Base-by-base conservation (phyloP, 2,113 vertebrate genomes). In the Colossoma macropomum region DNA sequence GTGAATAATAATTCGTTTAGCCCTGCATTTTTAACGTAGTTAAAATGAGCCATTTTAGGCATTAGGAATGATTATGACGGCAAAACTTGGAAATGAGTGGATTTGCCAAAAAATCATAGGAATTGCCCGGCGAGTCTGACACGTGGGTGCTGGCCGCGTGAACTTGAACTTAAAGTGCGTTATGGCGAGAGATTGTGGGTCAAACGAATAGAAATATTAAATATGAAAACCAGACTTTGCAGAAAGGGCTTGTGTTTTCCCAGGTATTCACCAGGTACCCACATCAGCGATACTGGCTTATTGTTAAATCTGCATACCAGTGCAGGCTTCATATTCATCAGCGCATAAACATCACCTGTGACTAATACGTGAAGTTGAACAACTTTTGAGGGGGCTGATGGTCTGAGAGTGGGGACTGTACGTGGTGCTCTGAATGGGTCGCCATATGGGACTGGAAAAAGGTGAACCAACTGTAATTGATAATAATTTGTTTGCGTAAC, bases 111-210 rank as follows among this genome's bases (percentile, higher is more conserved):
- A 81, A 84, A 77, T 74, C 27, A 60, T 27, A 52, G 50, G 30
- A 69, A 78, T 84, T 80, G 72, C 66, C 73, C 56, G 84, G 62
- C 4, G 48, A 38, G 56, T 25, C 54, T 34, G 80, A 83, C 85
- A 88, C 87, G 85, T 86, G 87, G 85, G 79, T 80, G 79, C 59
- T 66, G 23, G 59, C 50, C 34, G 75, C 11, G 52, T 74, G 54
- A 80, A 84, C 75, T 78, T 75, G 75, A 75, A 68, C n/a, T 74
- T 34, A 10, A 16, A 8, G 41, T 10, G 41, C 41, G 5, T 45
- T 45, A 45, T 45, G 41, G 41, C 41, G 41, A 45, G 5, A 45
- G 41, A 45, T 45, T 45, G 6, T 11, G 5, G 41, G 41, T 6
- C 1, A 45, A 45, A 9, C 41, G 10, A 45, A 45, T 45, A 45